Base-by-base conservation (phyloP, 2,888 invertebrate species). In the Melangyna quadrimaculata region DNA sequence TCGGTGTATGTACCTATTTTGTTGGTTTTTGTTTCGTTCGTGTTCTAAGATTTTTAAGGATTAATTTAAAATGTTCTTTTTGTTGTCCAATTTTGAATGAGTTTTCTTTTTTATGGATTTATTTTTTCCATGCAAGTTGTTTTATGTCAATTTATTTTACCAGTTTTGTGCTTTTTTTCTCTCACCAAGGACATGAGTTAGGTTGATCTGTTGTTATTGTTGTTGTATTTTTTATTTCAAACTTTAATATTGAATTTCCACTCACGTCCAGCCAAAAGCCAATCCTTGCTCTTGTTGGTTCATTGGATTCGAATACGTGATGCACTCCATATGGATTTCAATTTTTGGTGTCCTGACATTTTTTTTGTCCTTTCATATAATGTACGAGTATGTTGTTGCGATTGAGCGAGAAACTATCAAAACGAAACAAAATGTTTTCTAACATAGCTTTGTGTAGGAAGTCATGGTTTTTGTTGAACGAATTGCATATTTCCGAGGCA, bases 241-340 rank as follows among this genome's bases (percentile, higher is more conserved):
- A 27, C 19, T 4, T 70, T 35, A 43, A 27, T 19, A 17, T 77
- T 53, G 7, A 27, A 51, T 65, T 69, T 72, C 78, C 6, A 22
- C 67, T 72, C 81, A 82, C 78, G 81, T 82, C 14, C 53, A 22
- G 2, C n/a, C 24, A n/a, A 51, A 67, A 69, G 67, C 32, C 77
- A 67, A 67, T 59, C 43, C 59, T 78, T 69, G 67, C 10, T 35
- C 61, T 74, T 73, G 61, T 63, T 59, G 74, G 79, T 74, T 74
- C 79, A 80, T 80, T 69, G 79, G 74, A 69, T 63, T 80, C 69
- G 51, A 67, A 27, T 67, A 82, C 81, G 81, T 82, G 81, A 82
- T 65, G 65, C 61, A 51, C 32, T 71, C 27, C 9, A 14, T 35
- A 63, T 69, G 69, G 53, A 55, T 70, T 74, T 53, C 65, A n/a